Conservation (phyloP, 1,140 invertebrate genomes). For the Zophobas atratus region DNA sequence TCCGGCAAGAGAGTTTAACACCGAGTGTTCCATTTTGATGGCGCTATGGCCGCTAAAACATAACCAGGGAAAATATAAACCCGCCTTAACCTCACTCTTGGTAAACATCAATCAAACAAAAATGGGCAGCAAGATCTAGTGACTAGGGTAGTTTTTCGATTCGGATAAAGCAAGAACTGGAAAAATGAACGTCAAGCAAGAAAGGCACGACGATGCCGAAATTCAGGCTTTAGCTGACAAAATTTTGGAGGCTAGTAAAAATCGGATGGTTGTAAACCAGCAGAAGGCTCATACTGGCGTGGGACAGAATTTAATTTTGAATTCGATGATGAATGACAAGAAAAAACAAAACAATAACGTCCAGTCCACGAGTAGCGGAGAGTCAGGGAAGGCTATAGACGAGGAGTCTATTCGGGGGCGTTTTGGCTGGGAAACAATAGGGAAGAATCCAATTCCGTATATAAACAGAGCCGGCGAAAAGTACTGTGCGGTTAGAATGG, state of each 20-base stretch:
- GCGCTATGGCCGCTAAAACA: slow-evolving; percentile 65
- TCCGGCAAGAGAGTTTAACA: slow-evolving; percentile 54
- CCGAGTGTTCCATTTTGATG: slow-evolving; percentile 64
- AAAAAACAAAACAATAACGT: slow-evolving; percentile 53
- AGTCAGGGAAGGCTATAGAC: slow-evolving; percentile 70
- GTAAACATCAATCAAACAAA: slow-evolving; percentile 25
- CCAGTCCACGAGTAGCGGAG: slow-evolving; percentile 34
- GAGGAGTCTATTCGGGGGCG: slow-evolving; percentile 86
- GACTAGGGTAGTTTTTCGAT: neutral
- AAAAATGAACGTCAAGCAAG: slow-evolving; percentile 78
- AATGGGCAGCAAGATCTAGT: slow-evolving; percentile 26
- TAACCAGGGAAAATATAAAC: slow-evolving; percentile 62
- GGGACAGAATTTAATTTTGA: slow-evolving; percentile 66
- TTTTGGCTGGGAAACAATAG: slow-evolving; percentile 92
- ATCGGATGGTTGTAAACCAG: slow-evolving; percentile 75
- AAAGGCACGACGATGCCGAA: slow-evolving; percentile 88
- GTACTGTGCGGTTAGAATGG: slow-evolving; percentile 92
- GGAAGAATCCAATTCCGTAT: slow-evolving; percentile 89
- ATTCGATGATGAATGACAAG: slow-evolving; percentile 57
- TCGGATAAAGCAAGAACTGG: slow-evolving; percentile 1
- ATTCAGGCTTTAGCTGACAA: slow-evolving; percentile 88
- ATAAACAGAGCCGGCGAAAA: slow-evolving; percentile 88
- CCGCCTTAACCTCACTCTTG: slow-evolving; percentile 64
- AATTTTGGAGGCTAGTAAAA: slow-evolving; percentile 88
- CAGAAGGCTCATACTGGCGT: slow-evolving; percentile 62